Conservation (phyloP, 1,140 invertebrate species). For the Tribolium castaneum region DNA sequence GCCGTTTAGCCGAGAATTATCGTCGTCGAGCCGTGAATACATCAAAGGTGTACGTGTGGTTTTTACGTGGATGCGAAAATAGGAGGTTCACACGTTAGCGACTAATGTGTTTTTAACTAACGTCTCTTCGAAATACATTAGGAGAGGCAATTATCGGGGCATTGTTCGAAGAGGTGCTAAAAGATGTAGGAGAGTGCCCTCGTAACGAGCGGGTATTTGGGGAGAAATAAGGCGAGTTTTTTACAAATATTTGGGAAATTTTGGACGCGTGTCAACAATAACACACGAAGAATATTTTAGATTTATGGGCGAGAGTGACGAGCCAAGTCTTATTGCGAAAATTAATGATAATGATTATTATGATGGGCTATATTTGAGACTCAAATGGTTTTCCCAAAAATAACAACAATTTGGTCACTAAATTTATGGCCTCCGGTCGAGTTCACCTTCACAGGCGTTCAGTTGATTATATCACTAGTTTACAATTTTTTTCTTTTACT, state of each 20-base stretch:
- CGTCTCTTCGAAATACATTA: conserved; percentile 28
- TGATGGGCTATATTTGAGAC: not conserved
- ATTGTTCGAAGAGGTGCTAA: conserved; percentile 31
- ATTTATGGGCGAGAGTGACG: not conserved
- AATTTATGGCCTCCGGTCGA: too few species aligned
- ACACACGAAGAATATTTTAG: not conserved
- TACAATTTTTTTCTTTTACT: too few species aligned
- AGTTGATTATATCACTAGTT: too few species aligned
- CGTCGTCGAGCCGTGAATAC: conserved; percentile 6
- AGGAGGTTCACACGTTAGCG: not conserved
- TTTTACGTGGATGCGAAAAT: conserved; percentile 4
- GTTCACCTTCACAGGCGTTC: too few species aligned
- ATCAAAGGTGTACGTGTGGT: conserved; percentile 1
- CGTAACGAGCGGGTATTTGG: not conserved
- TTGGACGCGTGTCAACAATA: not conserved
- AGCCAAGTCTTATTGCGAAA: not conserved
- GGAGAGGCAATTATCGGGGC: conserved; percentile 5
- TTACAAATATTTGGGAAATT: not conserved
- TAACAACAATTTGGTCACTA: not conserved
- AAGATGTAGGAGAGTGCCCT: not conserved
- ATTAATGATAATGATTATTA: not conserved
- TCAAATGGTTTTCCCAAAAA: not conserved
- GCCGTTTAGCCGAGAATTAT: not conserved
- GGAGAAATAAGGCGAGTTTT: not conserved
- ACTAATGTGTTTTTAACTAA: conserved; percentile 36